These are phyloP conservation scores for Zaprionus bogoriensis DNA, from an alignment of 2,888 invertebrate genomes.

Conservation along the genomic window DNA sequence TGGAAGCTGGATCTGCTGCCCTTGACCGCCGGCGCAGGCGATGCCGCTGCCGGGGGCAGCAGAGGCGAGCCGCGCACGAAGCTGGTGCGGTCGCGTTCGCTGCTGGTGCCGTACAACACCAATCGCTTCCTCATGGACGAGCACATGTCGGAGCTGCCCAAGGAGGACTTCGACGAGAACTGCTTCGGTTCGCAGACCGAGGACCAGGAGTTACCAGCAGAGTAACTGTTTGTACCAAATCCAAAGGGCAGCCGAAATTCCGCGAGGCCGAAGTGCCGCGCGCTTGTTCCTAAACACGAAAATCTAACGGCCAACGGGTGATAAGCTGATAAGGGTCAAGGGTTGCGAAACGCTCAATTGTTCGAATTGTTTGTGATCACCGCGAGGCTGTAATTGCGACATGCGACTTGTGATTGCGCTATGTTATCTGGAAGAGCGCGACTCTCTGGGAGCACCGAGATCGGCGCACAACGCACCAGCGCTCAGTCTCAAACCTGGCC, in stretches of 20 bases:
- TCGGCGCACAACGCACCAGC: neutral
- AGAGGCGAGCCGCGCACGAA: slow-evolving; percentile 78
- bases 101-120: slow-evolving; percentile 95
- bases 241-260: neutral
- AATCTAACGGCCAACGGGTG: neutral
- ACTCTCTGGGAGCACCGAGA: slow-evolving; percentile 13
- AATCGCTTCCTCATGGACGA: slow-evolving; percentile 98
- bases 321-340: neutral
- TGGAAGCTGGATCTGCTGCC: slow-evolving; percentile 82
- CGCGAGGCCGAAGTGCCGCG: too few species aligned
- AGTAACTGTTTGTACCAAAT: neutral
- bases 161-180: slow-evolving; percentile 92
- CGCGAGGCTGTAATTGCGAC: neutral
- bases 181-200: slow-evolving; percentile 93
- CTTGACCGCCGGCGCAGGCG: slow-evolving; percentile 65
- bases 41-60: slow-evolving; percentile 31
- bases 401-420: neutral
- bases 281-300: neutral
- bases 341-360: neutral
- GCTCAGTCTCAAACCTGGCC: slow-evolving; percentile 25
- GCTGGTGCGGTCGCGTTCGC: slow-evolving; percentile 84
- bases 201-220: slow-evolving; percentile 89
- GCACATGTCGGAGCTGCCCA: slow-evolving; percentile 87
- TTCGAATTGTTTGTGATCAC: neutral
- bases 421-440: slow-evolving; percentile 37